A percentile compares a stretch with the other conserved stretches of the same genome.
These are phyloP conservation scores for Taphrorychus bicolor DNA, from an alignment of 2,888 invertebrate species.

Conservation along the genomic window DNA sequence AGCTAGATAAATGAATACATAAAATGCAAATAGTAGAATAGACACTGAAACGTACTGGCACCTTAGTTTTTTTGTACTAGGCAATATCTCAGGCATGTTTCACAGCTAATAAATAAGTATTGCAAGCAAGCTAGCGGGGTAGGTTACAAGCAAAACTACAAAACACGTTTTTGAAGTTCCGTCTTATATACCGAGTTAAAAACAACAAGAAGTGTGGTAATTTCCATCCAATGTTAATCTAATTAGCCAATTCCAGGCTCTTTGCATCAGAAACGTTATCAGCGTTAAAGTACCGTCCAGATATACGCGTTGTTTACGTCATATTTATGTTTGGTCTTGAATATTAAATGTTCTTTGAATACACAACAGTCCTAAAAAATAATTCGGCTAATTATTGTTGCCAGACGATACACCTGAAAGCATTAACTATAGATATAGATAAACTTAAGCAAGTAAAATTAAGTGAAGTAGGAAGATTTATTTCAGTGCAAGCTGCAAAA, in stretches of 20 bases:
- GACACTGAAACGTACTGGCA: constrained; percentile 16
- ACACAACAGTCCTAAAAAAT: too few species aligned
- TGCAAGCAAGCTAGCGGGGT: background rate
- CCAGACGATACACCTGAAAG: too few species aligned
- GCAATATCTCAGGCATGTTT: constrained; percentile 33
- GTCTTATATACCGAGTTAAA: constrained; percentile 10
- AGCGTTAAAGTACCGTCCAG: background rate
- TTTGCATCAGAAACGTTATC: constrained; percentile 12
- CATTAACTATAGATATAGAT: too few species aligned
- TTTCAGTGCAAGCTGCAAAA: too few species aligned
- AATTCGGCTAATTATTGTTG: too few species aligned
- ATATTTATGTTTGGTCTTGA: background rate
- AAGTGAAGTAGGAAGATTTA: too few species aligned
- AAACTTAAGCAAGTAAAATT: too few species aligned
- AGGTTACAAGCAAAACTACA: background rate
- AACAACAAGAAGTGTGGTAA: constrained; percentile 20
- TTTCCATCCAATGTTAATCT: background rate
- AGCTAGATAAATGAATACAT: background rate
- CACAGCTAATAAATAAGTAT: background rate
- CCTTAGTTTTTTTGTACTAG: constrained; percentile 22
- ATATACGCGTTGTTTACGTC: background rate
- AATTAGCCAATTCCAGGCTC: background rate
- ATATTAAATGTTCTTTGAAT: too few species aligned
- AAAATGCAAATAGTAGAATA: background rate
- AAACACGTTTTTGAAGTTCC: background rate